Base-by-base conservation (phyloP, 2,888 invertebrate species). In the Aplocera efformata region DNA sequence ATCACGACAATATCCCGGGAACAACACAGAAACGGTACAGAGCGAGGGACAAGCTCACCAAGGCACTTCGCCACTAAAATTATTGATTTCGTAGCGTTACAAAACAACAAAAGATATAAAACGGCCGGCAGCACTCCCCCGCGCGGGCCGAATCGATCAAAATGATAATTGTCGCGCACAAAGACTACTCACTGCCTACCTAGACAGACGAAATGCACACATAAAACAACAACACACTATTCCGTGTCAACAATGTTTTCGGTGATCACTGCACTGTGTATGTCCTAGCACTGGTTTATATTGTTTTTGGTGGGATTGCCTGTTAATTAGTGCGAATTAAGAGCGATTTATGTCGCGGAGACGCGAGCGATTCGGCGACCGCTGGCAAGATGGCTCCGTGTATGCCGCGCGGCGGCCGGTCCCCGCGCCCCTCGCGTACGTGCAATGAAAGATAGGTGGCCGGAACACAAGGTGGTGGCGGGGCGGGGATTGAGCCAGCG, bases 151-250 rank as follows among this genome's bases (percentile, higher is more conserved):
- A 85, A 86, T 86, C 86, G 86, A 86, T 85, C 76, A 76, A 68
- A 82, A 84, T 84, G 85, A 88, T 88, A 86, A 88, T 86, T 88
- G 88, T 88, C 85, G 81, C 83, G 79, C 85, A 86, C 85, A 85
- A 84, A 82, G 80, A 81, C 75, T 75, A 72, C 65, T 72, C 73
- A 78, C 77, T 79, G 84, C 85, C 84, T 81, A 83, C 81, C 84
- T 82, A 82, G 78, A 74, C 79, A 75, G 66, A 69, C 63, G 74
- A 74, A 81, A 80, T 81, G 80, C 80, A 82, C 79, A 81, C 79
- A 79, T 72, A 74, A 72, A 81, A 75, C 71, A 80, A 79, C 74
- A 79, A 74, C 71, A 79, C 74, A 73, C 62, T 66, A 61, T 65
- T 53, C 61, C 69, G 72, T 67, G 69, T 72, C 72, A 77, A 77